Evolutionary conservation across 2,888 invertebrate species (phyloP), one percentile per base, ranked within the genome.

Genomic region (Stomorhina lunata): DNA sequence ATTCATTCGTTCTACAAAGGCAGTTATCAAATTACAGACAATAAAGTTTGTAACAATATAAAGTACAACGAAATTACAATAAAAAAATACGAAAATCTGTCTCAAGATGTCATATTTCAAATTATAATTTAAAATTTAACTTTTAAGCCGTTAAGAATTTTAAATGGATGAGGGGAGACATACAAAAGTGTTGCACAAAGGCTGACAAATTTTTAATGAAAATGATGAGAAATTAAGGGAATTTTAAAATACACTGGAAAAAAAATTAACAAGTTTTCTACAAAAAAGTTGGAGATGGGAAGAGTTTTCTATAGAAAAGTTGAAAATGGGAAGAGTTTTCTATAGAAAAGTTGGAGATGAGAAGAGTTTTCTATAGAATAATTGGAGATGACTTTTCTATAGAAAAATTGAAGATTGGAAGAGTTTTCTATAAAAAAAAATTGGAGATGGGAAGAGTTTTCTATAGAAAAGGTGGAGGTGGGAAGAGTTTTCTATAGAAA

Each of bases 1-100:
- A 63, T 9, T 15, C 37, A 32, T 43, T 17, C 40, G 17, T 20
- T 34, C 32, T 71, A 66, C 57, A 79, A 66, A 43, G 55, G 22
- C 72, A 57, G 79, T 79, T 72, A 72, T 72, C 72, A 71, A 72
- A 79, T 79, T 79, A 79, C 79, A 50, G 48, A 72, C 57, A 79
- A 79, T 66, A 66, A 65, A 72, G 27, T 72, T 77, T 61, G 66
- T 43, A 71, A 66, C 22, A 40, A 65, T 25, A 59, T 17, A 63
- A 76, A 68, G 68, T 20, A 15, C 22, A 12, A 45, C 17, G 20
- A 32, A 48, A 34, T 15, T 34, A 57, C 20, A 71, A 48, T 12
- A 57, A 15, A 48, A 40, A 50, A 40, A 34, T 25, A 63, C 27
- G 48, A 12, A 63, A 48, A 48, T 20, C n/a, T 37, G 63, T 53